Conservation (phyloP, 2,888 invertebrate species). For the Digitonthophagus gazella region DNA sequence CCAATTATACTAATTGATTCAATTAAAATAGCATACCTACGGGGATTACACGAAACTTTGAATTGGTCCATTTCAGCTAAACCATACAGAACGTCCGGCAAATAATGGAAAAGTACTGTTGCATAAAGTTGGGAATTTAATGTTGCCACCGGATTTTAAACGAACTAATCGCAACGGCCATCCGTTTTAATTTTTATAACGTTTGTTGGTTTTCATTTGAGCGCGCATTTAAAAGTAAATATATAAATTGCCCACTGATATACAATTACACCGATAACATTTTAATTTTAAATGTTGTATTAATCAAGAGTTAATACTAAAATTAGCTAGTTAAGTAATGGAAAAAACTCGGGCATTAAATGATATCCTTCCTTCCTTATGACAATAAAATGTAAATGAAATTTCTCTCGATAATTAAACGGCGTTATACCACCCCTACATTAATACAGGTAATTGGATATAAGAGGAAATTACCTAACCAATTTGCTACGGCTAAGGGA, state of each 20-base stretch:
- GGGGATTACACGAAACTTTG: not conserved
- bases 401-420: slow-evolving; percentile 11
- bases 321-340: too few relatives aligned
- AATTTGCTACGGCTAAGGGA: slow-evolving; percentile 10
- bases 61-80: not conserved
- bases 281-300: too few relatives aligned
- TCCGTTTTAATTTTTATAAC: not conserved
- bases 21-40: not conserved
- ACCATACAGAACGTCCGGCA: not conserved
- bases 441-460: slow-evolving; percentile 23
- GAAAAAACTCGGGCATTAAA: too few relatives aligned
- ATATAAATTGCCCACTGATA: too few relatives aligned
- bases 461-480: slow-evolving; percentile 20
- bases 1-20: not conserved
- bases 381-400: slow-evolving; percentile 10
- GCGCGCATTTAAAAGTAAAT: not conserved
- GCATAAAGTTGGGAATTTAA: not conserved
- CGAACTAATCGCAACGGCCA: not conserved
- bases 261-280: too few relatives aligned
- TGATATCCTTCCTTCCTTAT: not conserved
- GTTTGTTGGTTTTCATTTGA: not conserved
- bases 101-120: not conserved
- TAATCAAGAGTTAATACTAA: too few relatives aligned
- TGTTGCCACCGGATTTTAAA: not conserved
- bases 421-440: not conserved